Evolutionary conservation across 2,113 vertebrate species (phyloP).

Genomic region (Nettapus auritus): DNA sequence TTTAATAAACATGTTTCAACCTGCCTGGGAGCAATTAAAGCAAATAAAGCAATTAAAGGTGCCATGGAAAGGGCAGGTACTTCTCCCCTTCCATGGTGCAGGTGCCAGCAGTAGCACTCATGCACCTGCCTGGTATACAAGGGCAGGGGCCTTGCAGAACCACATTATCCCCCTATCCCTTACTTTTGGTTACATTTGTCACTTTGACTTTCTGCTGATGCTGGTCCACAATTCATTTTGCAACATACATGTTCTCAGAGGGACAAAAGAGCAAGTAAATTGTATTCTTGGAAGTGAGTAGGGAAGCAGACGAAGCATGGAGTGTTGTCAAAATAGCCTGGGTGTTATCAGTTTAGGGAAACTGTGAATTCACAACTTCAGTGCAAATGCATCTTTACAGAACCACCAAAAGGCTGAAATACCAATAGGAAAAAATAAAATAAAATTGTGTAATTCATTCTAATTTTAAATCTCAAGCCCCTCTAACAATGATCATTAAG

Average conservation of each 20-base stretch:
- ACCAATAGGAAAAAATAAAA: neutral
- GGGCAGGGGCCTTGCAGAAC: neutral
- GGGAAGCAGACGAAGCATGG: neutral
- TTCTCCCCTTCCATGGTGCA: neutral
- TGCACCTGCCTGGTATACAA: neutral
- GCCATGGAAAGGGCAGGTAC: neutral
- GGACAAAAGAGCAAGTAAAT: neutral
- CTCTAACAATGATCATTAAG: neutral
- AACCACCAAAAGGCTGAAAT: neutral
- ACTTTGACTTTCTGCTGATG: neutral
- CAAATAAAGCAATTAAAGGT: neutral
- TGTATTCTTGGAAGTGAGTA: neutral
- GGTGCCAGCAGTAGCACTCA: neutral
- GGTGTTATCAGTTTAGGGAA: conserved; percentile 7
- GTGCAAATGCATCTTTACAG: neutral
- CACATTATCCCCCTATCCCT: neutral
- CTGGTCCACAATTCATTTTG: neutral
- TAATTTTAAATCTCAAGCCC: neutral
- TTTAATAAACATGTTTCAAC: neutral
- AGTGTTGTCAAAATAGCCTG: neutral
- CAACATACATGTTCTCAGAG: neutral
- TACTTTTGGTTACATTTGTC: neutral
- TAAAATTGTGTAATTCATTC: neutral
- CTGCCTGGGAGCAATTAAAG: neutral
- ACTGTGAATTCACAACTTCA: conserved; percentile 33